phyloP scores from a whole-genome alignment of 2,888 invertebrate species.

The Conops quadrifasciatus region DNA sequence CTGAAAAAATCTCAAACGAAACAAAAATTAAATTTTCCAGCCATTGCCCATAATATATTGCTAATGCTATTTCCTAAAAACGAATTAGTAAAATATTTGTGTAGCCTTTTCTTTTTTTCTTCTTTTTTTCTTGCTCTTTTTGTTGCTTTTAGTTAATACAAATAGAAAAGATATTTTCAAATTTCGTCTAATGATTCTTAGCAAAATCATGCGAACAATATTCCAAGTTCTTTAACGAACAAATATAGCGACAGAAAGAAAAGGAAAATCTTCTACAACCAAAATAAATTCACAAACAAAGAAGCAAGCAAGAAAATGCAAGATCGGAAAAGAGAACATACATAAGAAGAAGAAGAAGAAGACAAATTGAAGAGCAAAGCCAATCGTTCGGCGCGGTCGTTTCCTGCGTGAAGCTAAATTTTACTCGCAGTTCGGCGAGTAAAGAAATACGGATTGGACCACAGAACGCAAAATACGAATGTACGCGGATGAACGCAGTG shows the following conservation, averaged over 20 bases:
- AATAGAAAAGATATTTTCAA: background rate
- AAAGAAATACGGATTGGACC: conserved; percentile 23
- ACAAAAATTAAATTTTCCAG: too few relatives aligned
- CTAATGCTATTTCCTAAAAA: too few relatives aligned
- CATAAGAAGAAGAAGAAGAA: conserved; percentile 20
- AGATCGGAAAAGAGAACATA: background rate
- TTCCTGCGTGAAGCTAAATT: conserved; percentile 15
- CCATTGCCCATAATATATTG: too few relatives aligned
- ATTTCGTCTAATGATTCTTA: conserved; percentile 19
- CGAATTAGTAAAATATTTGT: too few relatives aligned
- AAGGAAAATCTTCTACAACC: conserved; percentile 33
- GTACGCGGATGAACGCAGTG: conserved; percentile 11
- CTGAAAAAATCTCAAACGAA: too few relatives aligned
- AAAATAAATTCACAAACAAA: conserved; percentile 32
- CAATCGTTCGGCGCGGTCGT: conserved; percentile 13
- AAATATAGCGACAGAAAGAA: conserved; percentile 36
- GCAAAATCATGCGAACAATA: conserved; percentile 10
- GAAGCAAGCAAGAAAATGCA: conserved; percentile 7
- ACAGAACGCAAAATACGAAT: conserved; percentile 23
- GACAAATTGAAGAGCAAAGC: conserved; percentile 11
- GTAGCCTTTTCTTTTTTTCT: too few relatives aligned
- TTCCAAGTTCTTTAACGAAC: conserved; percentile 51
- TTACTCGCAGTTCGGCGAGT: conserved; percentile 32
- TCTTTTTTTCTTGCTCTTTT: background rate
- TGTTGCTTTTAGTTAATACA: background rate